Percentiles rank a stretch among this genome's conserved stretches.
phyloP scores from a whole-genome alignment of 2,888 invertebrate genomes.

The Xanthorhoe spadicearia region DNA sequence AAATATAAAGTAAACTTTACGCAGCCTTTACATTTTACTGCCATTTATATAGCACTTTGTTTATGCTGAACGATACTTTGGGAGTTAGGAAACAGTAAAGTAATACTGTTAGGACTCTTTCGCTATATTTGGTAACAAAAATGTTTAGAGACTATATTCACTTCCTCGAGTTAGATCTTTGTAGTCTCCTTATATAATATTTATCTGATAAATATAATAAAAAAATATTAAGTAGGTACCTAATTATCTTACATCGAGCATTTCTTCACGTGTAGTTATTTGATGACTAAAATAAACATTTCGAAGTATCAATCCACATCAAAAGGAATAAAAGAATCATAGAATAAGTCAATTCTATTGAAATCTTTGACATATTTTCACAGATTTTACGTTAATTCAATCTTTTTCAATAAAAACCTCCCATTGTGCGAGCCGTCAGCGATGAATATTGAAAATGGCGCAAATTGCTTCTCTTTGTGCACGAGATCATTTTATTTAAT shows the following conservation, averaged over 20 bases:
- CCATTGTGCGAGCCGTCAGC: slow-evolving; percentile 20
- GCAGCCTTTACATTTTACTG: slow-evolving; percentile 14
- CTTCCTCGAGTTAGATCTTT: too few relatives aligned
- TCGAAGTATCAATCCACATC: too few relatives aligned
- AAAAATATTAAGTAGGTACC: too few relatives aligned
- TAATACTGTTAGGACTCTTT: too few relatives aligned
- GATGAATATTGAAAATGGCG: slow-evolving; percentile 33
- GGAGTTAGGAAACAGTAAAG: neutral
- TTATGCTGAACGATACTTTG: slow-evolving; percentile 5
- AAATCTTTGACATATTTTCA: slow-evolving; percentile 8
- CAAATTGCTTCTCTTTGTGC: slow-evolving; percentile 39
- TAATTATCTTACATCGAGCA: too few relatives aligned
- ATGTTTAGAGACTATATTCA: too few relatives aligned
- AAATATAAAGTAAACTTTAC: slow-evolving; percentile 13
- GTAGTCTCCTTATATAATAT: too few relatives aligned
- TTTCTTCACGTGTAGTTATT: too few relatives aligned
- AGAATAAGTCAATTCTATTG: slow-evolving; percentile 1
- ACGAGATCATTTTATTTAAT: slow-evolving; percentile 36
- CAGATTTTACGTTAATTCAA: slow-evolving; percentile 28
- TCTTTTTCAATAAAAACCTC: slow-evolving; percentile 31
- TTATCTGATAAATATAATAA: too few relatives aligned
- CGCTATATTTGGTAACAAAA: too few relatives aligned
- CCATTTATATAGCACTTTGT: slow-evolving; percentile 17
- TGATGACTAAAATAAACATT: too few relatives aligned
- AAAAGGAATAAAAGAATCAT: neutral